Evolutionary conservation across 2,888 invertebrate genomes (phyloP).

Genomic region (Eristalis intricaria): DNA sequence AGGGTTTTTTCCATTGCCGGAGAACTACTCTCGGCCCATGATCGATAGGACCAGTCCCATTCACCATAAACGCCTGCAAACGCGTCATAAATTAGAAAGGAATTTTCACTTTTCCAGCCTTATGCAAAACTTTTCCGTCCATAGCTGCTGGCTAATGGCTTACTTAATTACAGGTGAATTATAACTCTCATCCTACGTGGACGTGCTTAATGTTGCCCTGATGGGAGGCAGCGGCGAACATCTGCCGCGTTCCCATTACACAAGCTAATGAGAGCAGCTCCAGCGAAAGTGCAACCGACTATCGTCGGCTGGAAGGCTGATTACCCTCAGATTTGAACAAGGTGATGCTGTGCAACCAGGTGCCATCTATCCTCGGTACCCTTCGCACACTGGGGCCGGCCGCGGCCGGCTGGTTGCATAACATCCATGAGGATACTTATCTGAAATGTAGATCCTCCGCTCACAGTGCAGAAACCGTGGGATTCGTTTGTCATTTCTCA

Average conservation of each 20-base stretch:
- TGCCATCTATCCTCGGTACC: conserved; percentile 45
- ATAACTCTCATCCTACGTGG: conserved; percentile 54
- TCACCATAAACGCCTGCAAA: conserved; percentile 24
- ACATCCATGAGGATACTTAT: conserved; percentile 62
- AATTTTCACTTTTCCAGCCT: conserved; percentile 56
- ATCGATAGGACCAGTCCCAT: conserved; percentile 8
- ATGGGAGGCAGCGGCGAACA: conserved; percentile 39
- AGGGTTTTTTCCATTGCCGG: neutral
- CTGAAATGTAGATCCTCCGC: conserved; percentile 65
- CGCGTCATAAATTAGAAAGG: conserved; percentile 34
- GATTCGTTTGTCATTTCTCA: conserved; percentile 70
- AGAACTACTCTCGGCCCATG: neutral
- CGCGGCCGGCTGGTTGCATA: conserved; percentile 46
- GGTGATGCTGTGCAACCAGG: conserved; percentile 48
- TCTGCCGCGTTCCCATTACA: conserved; percentile 62
- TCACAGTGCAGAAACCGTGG: conserved; percentile 29
- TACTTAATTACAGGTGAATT: conserved; percentile 61
- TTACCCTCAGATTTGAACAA: conserved; percentile 57
- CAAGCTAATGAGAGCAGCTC: conserved; percentile 59
- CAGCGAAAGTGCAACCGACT: conserved; percentile 64
- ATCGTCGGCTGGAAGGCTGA: conserved; percentile 52
- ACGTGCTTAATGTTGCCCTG: conserved; percentile 59
- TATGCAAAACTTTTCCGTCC: conserved; percentile 6
- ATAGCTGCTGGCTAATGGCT: conserved; percentile 53
- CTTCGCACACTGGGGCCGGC: too few species aligned